phyloP scores from a whole-genome alignment of 2,888 invertebrate species.

The Cosmia pyralina region DNA sequence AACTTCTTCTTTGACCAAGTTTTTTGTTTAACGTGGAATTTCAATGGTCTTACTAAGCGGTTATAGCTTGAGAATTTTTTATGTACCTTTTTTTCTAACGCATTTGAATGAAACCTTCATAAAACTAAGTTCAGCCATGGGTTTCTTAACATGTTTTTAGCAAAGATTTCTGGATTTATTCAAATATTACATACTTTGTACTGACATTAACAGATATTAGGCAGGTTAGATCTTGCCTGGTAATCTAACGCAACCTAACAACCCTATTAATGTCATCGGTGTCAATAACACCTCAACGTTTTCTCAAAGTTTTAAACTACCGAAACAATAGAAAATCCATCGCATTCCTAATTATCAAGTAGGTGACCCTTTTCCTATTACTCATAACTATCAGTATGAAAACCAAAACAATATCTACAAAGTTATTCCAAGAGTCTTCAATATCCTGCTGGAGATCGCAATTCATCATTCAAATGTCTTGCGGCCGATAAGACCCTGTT shows the following conservation, averaged over 20 bases:
- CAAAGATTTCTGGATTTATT: not conserved
- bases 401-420: slow-evolving; percentile 45
- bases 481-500: slow-evolving; percentile 55
- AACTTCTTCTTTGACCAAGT: slow-evolving; percentile 45
- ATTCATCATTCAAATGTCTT: slow-evolving; percentile 65
- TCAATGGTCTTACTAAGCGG: slow-evolving; percentile 46
- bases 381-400: slow-evolving; percentile 38
- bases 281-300: not conserved
- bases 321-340: not conserved
- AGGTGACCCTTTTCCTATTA: slow-evolving; percentile 7
- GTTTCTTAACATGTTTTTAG: not conserved
- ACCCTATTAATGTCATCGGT: not conserved
- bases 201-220: no score
- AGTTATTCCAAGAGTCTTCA: slow-evolving; percentile 53
- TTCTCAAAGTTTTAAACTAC: not conserved
- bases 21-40: slow-evolving; percentile 56
- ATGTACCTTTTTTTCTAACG: slow-evolving; percentile 8
- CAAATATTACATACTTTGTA: not conserved
- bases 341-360: slow-evolving; percentile 15
- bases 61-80: slow-evolving; percentile 21
- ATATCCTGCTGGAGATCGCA: slow-evolving; percentile 44
- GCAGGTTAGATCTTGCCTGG: not conserved
- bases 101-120: slow-evolving; percentile 10
- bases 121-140: not conserved
- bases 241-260: not conserved